Percentiles rank a stretch among this genome's conserved stretches.
Conservation (phyloP, 2,888 invertebrate species). For the Shargacucullia verbasci region DNA sequence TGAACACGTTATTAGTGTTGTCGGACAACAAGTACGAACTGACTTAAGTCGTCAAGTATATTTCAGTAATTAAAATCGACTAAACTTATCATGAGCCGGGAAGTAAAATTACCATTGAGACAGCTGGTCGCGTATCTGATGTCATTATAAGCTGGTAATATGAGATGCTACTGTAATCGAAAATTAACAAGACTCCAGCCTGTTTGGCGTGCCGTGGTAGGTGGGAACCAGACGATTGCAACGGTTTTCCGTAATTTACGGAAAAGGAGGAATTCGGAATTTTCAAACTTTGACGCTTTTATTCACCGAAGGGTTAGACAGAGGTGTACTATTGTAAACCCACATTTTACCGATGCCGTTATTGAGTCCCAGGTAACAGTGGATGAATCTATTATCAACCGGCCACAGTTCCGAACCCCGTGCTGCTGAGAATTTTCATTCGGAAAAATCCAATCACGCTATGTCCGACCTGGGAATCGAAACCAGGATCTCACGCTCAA, state of each 20-base stretch:
- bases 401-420: too few species aligned
- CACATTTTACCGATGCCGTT: too few species aligned
- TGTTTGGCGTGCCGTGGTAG: slow-evolving; percentile 8
- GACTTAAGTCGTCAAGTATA: slow-evolving; percentile 25
- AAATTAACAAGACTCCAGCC: slow-evolving; percentile 24
- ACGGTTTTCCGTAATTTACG: background rate
- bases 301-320: too few species aligned
- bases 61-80: slow-evolving; percentile 48
- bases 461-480: too few species aligned
- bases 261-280: background rate
- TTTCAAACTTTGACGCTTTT: too few species aligned
- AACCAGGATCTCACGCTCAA: too few species aligned
- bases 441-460: too few species aligned
- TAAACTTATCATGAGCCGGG: slow-evolving; percentile 27
- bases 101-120: slow-evolving; percentile 20
- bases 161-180: slow-evolving; percentile 17
- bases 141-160: slow-evolving; percentile 29
- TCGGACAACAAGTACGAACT: slow-evolving; percentile 19
- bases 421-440: too few species aligned
- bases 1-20: slow-evolving; percentile 30
- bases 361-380: too few species aligned
- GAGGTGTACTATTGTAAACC: too few species aligned
- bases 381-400: too few species aligned
- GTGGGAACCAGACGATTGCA: slow-evolving; percentile 13
- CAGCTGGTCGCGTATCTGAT: slow-evolving; percentile 24